phyloP scores from a whole-genome alignment of 2,113 vertebrate genomes.

The Pterocles orientalis region DNA sequence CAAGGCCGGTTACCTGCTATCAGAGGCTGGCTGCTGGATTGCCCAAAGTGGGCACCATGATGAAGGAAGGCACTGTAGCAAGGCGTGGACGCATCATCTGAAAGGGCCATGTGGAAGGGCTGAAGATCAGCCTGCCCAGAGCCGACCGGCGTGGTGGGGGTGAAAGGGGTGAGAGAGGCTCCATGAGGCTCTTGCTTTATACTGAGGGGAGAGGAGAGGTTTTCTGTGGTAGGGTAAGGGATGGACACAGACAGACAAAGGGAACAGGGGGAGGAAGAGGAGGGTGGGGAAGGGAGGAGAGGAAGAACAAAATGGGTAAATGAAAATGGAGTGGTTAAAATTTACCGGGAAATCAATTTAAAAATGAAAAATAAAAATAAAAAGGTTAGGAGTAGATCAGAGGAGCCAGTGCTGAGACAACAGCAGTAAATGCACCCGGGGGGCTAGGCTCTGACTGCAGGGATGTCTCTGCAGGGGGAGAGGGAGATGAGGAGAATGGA shows the following conservation, averaged over 20 bases:
- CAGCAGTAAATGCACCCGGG: constrained; percentile 34
- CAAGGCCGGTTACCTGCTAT: constrained; percentile 84
- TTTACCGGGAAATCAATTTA: constrained; percentile 71
- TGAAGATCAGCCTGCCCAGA: constrained; percentile 87
- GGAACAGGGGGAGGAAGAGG: constrained; percentile 65
- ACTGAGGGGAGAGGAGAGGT: constrained; percentile 86
- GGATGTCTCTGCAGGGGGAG: constrained; percentile 46
- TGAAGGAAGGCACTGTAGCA: constrained; percentile 84
- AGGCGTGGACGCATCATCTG: constrained; percentile 87
- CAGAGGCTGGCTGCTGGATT: constrained; percentile 87
- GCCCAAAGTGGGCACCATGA: constrained; percentile 84
- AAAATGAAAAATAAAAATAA: constrained; percentile 67
- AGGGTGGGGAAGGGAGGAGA: constrained; percentile 68
- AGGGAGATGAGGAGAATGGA: not conserved
- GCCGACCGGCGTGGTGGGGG: constrained; percentile 85
- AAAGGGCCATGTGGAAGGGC: constrained; percentile 87
- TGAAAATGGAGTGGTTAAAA: constrained; percentile 77
- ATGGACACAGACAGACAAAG: constrained; percentile 70
- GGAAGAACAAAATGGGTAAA: constrained; percentile 76
- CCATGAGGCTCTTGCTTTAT: constrained; percentile 91
- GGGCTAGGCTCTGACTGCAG: constrained; percentile 42
- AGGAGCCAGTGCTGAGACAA: constrained; percentile 58
- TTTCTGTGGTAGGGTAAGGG: constrained; percentile 81
- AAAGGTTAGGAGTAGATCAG: constrained; percentile 63
- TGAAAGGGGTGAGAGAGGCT: constrained; percentile 91